Evolutionary conservation across 2,113 vertebrate species (phyloP).

Genomic region (Myiopsitta monachus): DNA sequence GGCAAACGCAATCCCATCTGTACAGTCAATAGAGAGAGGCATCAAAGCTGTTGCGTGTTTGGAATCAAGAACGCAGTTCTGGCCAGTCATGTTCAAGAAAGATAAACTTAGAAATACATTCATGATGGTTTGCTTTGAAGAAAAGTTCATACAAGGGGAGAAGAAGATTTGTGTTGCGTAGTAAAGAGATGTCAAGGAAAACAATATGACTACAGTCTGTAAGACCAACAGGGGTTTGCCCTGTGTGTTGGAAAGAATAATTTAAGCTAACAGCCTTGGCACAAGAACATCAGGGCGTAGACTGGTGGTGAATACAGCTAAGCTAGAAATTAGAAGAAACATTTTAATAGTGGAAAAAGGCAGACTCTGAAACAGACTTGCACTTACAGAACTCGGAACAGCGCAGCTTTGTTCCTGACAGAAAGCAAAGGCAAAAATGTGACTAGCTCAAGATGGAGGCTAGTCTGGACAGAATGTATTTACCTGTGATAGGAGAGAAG

Average conservation of each 20-base stretch:
- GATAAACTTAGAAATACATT: neutral
- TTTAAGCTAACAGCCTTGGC: neutral
- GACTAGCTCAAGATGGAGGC: neutral
- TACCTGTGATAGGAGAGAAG: neutral
- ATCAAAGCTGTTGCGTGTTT: neutral
- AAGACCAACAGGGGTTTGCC: neutral
- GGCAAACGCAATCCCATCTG: neutral
- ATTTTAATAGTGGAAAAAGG: neutral
- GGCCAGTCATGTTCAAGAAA: neutral
- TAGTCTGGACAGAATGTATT: neutral
- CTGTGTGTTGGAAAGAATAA: neutral
- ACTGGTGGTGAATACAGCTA: neutral
- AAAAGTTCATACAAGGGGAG: neutral
- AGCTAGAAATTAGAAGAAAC: neutral
- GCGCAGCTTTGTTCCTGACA: neutral
- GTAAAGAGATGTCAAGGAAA: neutral
- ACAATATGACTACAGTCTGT: neutral
- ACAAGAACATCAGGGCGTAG: neutral
- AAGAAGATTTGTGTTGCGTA: neutral
- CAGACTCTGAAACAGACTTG: neutral
- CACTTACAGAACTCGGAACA: neutral
- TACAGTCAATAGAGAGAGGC: neutral
- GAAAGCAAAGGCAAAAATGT: neutral
- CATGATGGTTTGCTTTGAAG: neutral
- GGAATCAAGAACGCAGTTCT: neutral